Evolutionary conservation across 2,797 vertebrate species (phyloP), one percentile per base, ranked within the genome.

Genomic region (Cyprinodon diabolis): DNA sequence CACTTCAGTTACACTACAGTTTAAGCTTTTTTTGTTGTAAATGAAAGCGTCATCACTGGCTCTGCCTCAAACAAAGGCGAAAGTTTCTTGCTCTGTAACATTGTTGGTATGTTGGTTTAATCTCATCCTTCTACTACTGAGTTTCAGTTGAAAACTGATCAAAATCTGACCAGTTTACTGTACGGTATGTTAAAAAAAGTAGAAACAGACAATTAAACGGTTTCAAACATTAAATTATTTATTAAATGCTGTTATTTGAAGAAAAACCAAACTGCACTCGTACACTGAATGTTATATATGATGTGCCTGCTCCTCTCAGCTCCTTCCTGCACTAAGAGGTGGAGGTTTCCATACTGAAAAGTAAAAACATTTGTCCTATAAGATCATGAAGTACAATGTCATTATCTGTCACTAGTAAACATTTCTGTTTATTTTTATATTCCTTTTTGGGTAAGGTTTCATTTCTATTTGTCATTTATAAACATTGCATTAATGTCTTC

Each of bases 231-330:
- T 63, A 66, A 23, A 60, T 35, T n/a, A 69, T 67, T 47, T 25
- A 56, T 65, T 66, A 8, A 19, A 66, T 73, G 57, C 43, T 48
- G 54, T 76, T 78, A 43, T 78, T 54, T n/a, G 51, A 69, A 69
- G 56, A 30, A 54, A 77, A 67, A 12, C 49, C n/a, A n/a, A n/a
- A 21, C 56, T 80, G 77, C 85, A 86, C 84, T 86, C 55, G 76
- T 80, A 78, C 65, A 48, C 69, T 82, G 86, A 91, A 84, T 86
- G 82, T 87, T 72, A 75, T 65, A 87, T 52, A 6, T 60, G 35
- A 25, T 25, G 82, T 83, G 80, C 73, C 84, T 82, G 63, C 54
- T 76, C 83, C 80, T 58, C 48, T 75, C 43, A 52, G 52, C 63
- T 40, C 60, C 55, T 71, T 66, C 70, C 66, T 78, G 83, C 83